Conservation (phyloP, 2,113 vertebrate genomes). For the Coracopsis vasa region DNA sequence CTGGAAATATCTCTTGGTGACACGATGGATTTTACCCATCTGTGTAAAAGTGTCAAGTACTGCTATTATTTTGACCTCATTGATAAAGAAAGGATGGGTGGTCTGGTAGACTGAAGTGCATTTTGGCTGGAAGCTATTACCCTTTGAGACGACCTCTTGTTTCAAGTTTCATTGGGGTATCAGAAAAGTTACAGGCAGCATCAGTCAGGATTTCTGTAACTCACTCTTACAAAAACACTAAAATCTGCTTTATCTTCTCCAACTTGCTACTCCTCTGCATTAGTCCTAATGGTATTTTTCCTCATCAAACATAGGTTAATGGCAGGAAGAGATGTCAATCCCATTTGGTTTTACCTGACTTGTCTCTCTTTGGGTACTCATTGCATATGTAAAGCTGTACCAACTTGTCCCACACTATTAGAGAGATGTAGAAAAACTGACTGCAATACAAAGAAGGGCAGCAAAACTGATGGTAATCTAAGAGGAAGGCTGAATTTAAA, state of each 20-base stretch:
- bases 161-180: slow-evolving; percentile 56
- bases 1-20: slow-evolving; percentile 37
- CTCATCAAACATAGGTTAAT: neutral
- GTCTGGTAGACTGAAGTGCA: slow-evolving; percentile 36
- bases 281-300: neutral
- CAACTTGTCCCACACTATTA: neutral
- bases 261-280: neutral
- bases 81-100: slow-evolving; percentile 66
- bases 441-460: neutral
- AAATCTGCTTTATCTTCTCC: neutral
- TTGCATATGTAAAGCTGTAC: neutral
- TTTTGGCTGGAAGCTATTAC: slow-evolving; percentile 64
- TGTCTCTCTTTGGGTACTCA: neutral
- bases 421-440: neutral
- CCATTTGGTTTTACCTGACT: neutral
- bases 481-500: neutral
- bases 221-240: neutral
- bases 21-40: slow-evolving; percentile 55
- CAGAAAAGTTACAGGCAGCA: slow-evolving; percentile 30
- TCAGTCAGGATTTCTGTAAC: neutral
- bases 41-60: slow-evolving; percentile 37
- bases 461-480: neutral
- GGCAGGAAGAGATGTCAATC: neutral
- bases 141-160: slow-evolving; percentile 34
- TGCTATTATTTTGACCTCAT: slow-evolving; percentile 52